Evolutionary conservation across 2,113 vertebrate genomes (phyloP).

Genomic region (Siniperca knerii): DNA sequence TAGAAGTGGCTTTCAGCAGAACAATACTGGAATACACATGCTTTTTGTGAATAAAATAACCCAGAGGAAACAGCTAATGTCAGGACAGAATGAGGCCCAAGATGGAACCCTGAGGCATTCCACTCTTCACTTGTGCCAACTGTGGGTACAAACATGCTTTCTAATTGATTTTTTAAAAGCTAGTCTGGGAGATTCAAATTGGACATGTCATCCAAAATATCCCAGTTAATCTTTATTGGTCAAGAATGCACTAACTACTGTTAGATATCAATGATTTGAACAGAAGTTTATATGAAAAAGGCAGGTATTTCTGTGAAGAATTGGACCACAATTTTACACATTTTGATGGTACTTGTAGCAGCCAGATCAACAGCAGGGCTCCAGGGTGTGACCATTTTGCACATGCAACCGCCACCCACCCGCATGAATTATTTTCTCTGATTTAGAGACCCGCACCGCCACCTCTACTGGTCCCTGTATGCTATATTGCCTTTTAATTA

Average conservation of each 20-base stretch:
- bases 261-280: neutral
- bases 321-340: neutral
- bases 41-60: conserved; percentile 27
- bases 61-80: conserved; percentile 33
- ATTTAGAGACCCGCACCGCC: too few species aligned
- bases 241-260: neutral
- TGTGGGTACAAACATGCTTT: neutral
- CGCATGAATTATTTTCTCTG: too few species aligned
- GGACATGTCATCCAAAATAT: neutral
- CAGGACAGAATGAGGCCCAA: conserved; percentile 19
- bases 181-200: neutral
- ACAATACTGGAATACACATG: conserved; percentile 26
- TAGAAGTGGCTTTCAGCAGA: conserved; percentile 40
- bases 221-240: neutral
- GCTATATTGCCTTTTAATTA: too few species aligned
- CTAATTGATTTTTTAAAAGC: neutral
- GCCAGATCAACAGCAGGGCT: too few species aligned
- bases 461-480: too few species aligned
- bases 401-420: neutral
- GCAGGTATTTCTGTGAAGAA: neutral
- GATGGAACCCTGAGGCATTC: conserved; percentile 19
- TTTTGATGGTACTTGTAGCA: too few species aligned
- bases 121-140: neutral
- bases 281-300: neutral
- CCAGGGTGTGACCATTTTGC: too few species aligned